phyloP scores from a whole-genome alignment of 2,113 vertebrate genomes.

The Stigmatopora argus region DNA sequence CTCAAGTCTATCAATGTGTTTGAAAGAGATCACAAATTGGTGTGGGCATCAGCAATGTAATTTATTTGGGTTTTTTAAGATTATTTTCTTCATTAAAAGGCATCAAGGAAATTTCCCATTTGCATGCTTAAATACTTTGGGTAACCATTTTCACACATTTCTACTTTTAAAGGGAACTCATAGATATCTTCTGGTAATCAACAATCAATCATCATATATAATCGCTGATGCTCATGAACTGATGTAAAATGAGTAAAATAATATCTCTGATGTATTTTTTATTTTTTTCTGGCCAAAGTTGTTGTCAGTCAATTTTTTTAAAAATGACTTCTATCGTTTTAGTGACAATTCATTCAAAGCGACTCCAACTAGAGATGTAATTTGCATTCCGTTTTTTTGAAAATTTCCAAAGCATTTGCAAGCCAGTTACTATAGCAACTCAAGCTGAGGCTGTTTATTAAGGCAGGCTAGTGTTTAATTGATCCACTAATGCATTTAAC shows the following conservation, averaged over 20 bases:
- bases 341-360: conserved; percentile 26
- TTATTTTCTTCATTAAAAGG: too few species aligned
- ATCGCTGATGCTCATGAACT: not conserved
- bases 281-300: not conserved
- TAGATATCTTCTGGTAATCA: not conserved
- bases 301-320: conserved; percentile 13
- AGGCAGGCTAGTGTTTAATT: conserved; percentile 93
- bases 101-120: too few species aligned
- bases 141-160: too few species aligned
- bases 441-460: conserved; percentile 74
- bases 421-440: conserved; percentile 81
- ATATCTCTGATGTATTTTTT: not conserved
- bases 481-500: conserved; percentile 95
- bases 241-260: not conserved
- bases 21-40: too few species aligned
- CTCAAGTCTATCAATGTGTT: too few species aligned
- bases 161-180: not conserved
- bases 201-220: not conserved
- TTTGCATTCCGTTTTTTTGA: conserved; percentile 71
- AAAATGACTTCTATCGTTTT: not conserved
- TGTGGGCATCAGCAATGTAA: too few species aligned
- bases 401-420: conserved; percentile 75
- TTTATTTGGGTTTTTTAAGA: too few species aligned
- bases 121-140: too few species aligned
- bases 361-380: conserved; percentile 18